These are phyloP conservation scores for Dinothrombium tinctorium DNA, from an alignment of 1,140 invertebrate genomes.

Conservation along the genomic window DNA sequence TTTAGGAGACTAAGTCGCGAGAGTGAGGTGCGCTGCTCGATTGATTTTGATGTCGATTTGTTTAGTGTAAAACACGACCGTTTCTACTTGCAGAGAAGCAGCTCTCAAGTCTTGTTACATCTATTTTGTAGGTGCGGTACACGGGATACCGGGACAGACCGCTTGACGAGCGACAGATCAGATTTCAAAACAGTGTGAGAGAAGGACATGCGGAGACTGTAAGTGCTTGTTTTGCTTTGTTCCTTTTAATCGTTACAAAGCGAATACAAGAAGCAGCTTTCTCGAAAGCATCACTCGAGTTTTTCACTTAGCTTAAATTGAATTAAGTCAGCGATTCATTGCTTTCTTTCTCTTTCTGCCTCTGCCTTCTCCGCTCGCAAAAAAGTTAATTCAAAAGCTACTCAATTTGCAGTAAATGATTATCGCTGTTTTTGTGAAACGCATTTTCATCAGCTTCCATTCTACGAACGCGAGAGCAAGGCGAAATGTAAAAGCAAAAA, in stretches of 20 bases:
- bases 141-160: slow-evolving; percentile 78
- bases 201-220: slow-evolving; percentile 81
- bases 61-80: neutral
- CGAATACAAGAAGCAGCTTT: neutral
- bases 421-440: too few species aligned
- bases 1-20: slow-evolving; percentile 80
- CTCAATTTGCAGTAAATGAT: too few species aligned
- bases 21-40: slow-evolving; percentile 43
- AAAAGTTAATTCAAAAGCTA: too few species aligned
- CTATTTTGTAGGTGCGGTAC: slow-evolving; percentile 49
- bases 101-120: slow-evolving; percentile 15
- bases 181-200: slow-evolving; percentile 73
- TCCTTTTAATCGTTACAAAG: neutral
- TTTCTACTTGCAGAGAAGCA: neutral
- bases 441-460: too few species aligned
- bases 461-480: too few species aligned
- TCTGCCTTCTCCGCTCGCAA: too few species aligned
- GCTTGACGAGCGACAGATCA: slow-evolving; percentile 63
- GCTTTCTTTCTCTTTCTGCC: too few species aligned
- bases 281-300: too few species aligned
- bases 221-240: slow-evolving; percentile 19
- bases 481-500: too few species aligned
- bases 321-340: too few species aligned
- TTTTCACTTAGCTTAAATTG: too few species aligned
- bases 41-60: too few species aligned